phyloP scores from a whole-genome alignment of 2,888 invertebrate species.

The Seira musarum region DNA sequence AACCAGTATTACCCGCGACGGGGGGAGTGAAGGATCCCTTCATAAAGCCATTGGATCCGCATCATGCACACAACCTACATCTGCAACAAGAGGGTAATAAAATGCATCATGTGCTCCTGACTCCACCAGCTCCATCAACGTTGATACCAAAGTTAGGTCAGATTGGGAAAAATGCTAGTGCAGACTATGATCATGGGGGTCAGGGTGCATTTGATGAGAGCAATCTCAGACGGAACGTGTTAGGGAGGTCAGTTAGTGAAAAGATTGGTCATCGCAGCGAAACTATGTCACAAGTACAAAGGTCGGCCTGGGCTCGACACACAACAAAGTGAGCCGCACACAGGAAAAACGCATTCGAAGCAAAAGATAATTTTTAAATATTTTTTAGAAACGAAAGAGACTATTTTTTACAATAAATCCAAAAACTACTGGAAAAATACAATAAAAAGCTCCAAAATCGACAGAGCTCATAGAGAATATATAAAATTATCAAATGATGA shows the following conservation, averaged over 20 bases:
- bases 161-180: conserved; percentile 58
- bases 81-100: conserved; percentile 30
- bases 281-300: conserved; percentile 85
- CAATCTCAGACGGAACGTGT: conserved; percentile 47
- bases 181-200: conserved; percentile 56
- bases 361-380: too few relatives aligned
- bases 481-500: conserved; percentile 6
- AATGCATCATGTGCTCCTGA: conserved; percentile 22
- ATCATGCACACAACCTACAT: too few relatives aligned
- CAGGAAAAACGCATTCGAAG: too few relatives aligned
- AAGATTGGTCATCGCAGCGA: conserved; percentile 89
- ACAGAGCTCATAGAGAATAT: conserved; percentile 3
- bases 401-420: too few relatives aligned
- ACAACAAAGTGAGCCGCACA: conserved; percentile 85
- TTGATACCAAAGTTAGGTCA: conserved; percentile 54
- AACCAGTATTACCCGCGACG: conserved; percentile 76
- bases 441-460: not conserved
- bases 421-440: too few relatives aligned
- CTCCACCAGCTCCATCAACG: conserved; percentile 28
- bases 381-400: too few relatives aligned
- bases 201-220: conserved; percentile 53
- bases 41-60: conserved; percentile 44
- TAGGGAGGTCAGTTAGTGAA: conserved; percentile 83
- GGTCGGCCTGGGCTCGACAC: conserved; percentile 89
- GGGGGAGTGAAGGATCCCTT: conserved; percentile 35